A percentile compares a stretch with the other conserved stretches of the same genome.
These are phyloP conservation scores for Hippocampus abdominalis DNA, from an alignment of 2,113 vertebrate species.

Conservation along the genomic window DNA sequence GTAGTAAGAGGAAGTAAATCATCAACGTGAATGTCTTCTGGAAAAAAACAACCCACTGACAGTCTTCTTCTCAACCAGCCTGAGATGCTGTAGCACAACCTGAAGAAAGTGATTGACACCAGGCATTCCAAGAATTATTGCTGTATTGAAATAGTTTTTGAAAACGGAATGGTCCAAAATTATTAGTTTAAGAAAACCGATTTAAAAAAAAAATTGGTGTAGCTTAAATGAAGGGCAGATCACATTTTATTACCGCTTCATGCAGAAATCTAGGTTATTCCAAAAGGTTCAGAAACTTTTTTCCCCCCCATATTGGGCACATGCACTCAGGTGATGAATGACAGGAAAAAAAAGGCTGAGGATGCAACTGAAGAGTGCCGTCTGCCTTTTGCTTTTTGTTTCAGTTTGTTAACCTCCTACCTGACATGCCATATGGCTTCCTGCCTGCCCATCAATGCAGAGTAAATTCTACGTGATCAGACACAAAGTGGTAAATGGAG, in stretches of 20 bases:
- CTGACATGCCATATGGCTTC: constrained; percentile 25
- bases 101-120: no score
- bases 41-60: background rate
- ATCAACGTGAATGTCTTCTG: background rate
- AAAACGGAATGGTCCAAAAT: no score
- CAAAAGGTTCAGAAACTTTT: background rate
- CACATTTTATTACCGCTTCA: background rate
- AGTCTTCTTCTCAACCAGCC: no score
- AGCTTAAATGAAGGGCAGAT: no score
- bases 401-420: constrained; percentile 25
- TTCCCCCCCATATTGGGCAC: background rate
- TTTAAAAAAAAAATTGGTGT: no score
- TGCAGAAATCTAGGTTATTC: background rate
- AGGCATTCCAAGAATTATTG: no score
- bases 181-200: no score
- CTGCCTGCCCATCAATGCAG: constrained; percentile 26
- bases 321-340: background rate
- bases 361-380: constrained; percentile 18
- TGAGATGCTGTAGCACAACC: background rate
- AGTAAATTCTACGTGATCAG: constrained; percentile 52
- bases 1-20: background rate
- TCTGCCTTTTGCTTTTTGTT: constrained; percentile 20
- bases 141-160: no score
- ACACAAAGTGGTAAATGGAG: constrained; percentile 64
- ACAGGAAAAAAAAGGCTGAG: background rate